These are phyloP conservation scores for Augochlora pura DNA, from an alignment of 1,140 invertebrate species.

Conservation along the genomic window DNA sequence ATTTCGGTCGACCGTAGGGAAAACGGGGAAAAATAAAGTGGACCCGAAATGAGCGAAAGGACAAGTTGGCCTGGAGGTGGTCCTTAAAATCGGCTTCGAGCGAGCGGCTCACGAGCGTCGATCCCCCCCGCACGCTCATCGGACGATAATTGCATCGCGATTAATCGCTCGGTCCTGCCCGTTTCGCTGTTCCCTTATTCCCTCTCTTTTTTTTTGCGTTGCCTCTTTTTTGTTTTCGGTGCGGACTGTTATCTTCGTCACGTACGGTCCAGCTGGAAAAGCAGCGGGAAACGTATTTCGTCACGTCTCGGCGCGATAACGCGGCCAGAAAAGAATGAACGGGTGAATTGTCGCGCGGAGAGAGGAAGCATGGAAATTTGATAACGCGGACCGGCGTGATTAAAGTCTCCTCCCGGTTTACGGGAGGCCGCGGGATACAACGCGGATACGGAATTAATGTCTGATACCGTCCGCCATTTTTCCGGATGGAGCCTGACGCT, in stretches of 20 bases:
- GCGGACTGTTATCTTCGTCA: slow-evolving; percentile 26
- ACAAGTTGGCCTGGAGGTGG: background rate
- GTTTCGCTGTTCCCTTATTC: background rate
- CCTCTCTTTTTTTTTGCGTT: background rate
- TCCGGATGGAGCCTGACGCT: background rate
- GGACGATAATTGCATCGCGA: slow-evolving; percentile 22
- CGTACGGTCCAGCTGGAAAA: slow-evolving; percentile 10
- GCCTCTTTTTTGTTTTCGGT: background rate
- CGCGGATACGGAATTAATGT: background rate
- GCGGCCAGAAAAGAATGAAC: slow-evolving; percentile 26
- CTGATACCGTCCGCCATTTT: background rate
- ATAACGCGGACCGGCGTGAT: slow-evolving; percentile 22
- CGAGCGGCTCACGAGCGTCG: background rate
- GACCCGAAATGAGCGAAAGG: slow-evolving; percentile 60
- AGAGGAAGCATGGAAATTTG: slow-evolving; percentile 35
- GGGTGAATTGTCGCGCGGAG: background rate
- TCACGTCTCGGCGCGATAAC: slow-evolving; percentile 44
- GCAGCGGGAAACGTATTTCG: slow-evolving; percentile 35
- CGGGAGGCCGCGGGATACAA: background rate
- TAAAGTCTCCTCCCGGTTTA: slow-evolving; percentile 21
- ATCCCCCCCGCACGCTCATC: background rate
- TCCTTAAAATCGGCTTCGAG: slow-evolving; percentile 24
- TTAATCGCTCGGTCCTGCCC: background rate
- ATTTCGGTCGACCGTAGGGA: slow-evolving; percentile 55
- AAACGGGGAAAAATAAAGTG: slow-evolving; percentile 51